Base-by-base conservation (phyloP, 2,888 invertebrate genomes). In the Smittia sp. region DNA sequence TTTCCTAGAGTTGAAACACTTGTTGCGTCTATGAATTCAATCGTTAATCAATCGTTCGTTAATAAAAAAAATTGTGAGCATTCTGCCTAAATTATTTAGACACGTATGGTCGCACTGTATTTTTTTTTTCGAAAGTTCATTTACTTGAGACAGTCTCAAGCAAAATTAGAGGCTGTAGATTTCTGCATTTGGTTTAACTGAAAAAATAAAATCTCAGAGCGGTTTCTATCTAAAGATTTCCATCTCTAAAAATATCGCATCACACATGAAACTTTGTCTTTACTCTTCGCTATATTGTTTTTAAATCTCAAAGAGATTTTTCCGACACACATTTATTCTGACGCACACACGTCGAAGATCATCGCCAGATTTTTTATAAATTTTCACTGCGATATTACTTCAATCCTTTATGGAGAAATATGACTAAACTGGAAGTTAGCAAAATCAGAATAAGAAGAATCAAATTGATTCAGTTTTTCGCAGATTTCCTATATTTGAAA, bases 191-290 rank as follows among this genome's bases (percentile, higher is more conserved):
- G 3, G 9, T 32, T 32, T 32, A 3, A 32, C 32, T 32, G 4
- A 6, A 32, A 6, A 9, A 32, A 9, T 6, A 32, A 46, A 46
- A 6, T 46, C 46, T 46, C 11, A 46, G 3, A 46, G 9, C 3
- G n/a, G 15, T 46, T 58, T 58, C 58, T 22, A 22, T 22, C 18
- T 58, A 18, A 22, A 58, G 58, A 58, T 46, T 46, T 46, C 22
- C 65, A 22, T 18, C 15, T 70, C 69, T 70, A 70, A 70, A 70
- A 70, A 70, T 70, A 70, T 54, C 54, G 24, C 69, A 70, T 70
- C 69, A 70, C 69, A 70, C 69, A 32, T 39, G 41, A 67, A 41
- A 69, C 22, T 69, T 52, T 54, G 38, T 46, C 46, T 24, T 69
- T 27, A 22, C 39, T 54, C 52, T 70, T 70, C 32, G 54, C 52